Conservation (phyloP, 1,140 invertebrate genomes). For the Brachionus koreanus region DNA sequence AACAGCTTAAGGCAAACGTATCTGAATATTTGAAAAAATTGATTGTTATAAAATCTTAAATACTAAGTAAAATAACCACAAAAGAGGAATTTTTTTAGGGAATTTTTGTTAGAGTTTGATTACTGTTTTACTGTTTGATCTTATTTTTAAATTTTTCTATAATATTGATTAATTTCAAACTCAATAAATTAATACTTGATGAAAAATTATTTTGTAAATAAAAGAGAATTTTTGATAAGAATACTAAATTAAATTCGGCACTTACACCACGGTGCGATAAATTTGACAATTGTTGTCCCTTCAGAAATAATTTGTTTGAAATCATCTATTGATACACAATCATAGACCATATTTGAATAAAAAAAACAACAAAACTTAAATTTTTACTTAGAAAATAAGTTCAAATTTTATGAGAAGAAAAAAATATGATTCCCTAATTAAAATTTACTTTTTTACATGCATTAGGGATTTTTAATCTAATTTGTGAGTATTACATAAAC, state of each 20-base stretch:
- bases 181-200: too few species aligned
- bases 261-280: not conserved
- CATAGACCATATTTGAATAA: slow-evolving; percentile 2
- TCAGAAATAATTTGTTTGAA: slow-evolving; percentile 1
- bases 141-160: too few species aligned
- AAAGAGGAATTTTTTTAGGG: too few species aligned
- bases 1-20: too few species aligned
- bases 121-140: too few species aligned
- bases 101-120: too few species aligned
- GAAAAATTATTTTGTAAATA: too few species aligned
- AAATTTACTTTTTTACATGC: not conserved
- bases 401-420: not conserved
- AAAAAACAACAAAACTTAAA: not conserved
- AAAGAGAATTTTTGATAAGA: too few species aligned
- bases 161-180: too few species aligned
- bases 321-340: slow-evolving; percentile 23
- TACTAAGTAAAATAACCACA: too few species aligned
- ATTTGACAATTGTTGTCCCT: not conserved
- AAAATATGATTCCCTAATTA: not conserved
- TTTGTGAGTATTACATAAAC: not conserved
- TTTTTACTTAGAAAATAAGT: not conserved
- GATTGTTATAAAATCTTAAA: too few species aligned
- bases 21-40: too few species aligned
- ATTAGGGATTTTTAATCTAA: not conserved
- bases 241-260: not conserved